phyloP scores from a whole-genome alignment of 2,797 vertebrate species.

The Siniperca obscura region DNA sequence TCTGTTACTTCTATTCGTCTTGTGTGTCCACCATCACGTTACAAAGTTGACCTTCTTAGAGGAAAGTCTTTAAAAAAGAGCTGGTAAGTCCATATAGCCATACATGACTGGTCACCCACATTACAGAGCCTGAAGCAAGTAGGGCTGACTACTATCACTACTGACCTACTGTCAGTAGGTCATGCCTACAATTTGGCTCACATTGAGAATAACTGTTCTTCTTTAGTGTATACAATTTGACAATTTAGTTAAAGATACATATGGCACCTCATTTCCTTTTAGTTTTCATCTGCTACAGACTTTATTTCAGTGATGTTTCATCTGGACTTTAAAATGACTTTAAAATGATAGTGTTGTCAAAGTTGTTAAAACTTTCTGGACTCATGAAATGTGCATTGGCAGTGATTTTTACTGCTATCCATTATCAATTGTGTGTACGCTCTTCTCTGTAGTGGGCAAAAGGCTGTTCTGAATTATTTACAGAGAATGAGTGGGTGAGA shows the following conservation, averaged over 20 bases:
- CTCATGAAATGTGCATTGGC: slow-evolving; percentile 45
- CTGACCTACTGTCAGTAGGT: neutral
- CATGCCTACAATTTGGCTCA: neutral
- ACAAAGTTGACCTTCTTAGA: neutral
- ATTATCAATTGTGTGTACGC: slow-evolving; percentile 53
- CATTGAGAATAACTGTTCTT: neutral
- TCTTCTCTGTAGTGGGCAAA: slow-evolving; percentile 59
- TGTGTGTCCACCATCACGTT: neutral
- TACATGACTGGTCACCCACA: neutral
- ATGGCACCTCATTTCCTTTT: neutral
- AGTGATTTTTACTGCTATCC: slow-evolving; percentile 34
- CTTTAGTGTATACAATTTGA: neutral
- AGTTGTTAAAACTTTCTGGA: slow-evolving; percentile 27
- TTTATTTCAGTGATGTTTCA: neutral
- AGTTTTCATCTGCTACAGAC: neutral
- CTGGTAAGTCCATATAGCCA: neutral
- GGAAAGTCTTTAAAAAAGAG: neutral
- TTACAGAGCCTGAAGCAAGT: neutral
- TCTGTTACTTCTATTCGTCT: no score
- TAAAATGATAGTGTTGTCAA: neutral
- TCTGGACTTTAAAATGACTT: neutral
- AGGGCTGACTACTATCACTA: no score
- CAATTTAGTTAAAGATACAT: neutral
- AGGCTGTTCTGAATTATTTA: slow-evolving; percentile 80
- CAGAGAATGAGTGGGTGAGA: slow-evolving; percentile 73